phyloP scores from a whole-genome alignment of 2,888 invertebrate genomes.

The Pycnomerus fuliginosus region DNA sequence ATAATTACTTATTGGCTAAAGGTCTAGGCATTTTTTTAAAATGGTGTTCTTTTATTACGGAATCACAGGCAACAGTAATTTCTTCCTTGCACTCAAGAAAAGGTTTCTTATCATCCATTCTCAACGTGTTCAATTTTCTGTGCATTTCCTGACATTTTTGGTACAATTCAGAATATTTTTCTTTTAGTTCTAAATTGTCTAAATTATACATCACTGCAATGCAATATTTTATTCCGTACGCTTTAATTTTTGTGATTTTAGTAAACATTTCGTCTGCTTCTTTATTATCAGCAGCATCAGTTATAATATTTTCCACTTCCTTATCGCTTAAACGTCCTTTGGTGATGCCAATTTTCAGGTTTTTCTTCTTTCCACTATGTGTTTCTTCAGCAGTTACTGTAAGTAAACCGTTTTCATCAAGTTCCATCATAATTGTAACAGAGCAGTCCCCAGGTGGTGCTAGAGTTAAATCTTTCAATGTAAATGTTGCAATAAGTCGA shows the following conservation, averaged over 20 bases:
- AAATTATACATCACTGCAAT: conserved; percentile 3
- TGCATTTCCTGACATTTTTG: too few species aligned
- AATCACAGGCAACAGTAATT: neutral
- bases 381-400: conserved; percentile 23
- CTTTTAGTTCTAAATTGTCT: neutral
- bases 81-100: too few species aligned
- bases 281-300: conserved; percentile 16
- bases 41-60: conserved; percentile 2
- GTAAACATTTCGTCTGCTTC: conserved; percentile 13
- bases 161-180: neutral
- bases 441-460: conserved; percentile 12
- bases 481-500: conserved; percentile 13
- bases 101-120: too few species aligned
- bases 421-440: conserved; percentile 6
- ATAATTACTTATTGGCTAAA: too few species aligned
- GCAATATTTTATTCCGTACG: conserved; percentile 8
- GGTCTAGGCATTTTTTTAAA: conserved; percentile 10
- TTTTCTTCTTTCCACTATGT: conserved; percentile 13
- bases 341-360: conserved; percentile 18
- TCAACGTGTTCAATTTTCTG: too few species aligned
- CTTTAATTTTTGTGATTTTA: conserved; percentile 23
- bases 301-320: conserved; percentile 18
- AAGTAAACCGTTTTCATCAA: conserved; percentile 28
- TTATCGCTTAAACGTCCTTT: conserved; percentile 17
- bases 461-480: conserved; percentile 16